Evolutionary conservation across 2,888 invertebrate genomes (phyloP).

Genomic region (Phortica magna): DNA sequence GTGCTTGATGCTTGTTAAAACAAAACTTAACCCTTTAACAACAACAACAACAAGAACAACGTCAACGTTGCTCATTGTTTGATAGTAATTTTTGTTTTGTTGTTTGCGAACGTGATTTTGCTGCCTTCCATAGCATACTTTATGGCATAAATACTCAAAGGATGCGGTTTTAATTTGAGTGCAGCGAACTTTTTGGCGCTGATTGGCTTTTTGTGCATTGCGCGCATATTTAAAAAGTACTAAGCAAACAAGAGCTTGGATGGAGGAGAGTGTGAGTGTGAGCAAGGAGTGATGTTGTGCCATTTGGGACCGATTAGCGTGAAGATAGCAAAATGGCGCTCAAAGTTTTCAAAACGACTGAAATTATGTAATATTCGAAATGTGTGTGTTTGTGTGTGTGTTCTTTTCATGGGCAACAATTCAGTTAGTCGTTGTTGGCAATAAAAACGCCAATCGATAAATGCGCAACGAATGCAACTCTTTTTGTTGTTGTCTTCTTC

Average conservation of each 20-base stretch:
- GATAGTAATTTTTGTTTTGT: slow-evolving; percentile 6
- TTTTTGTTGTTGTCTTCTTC: not conserved
- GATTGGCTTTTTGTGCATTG: slow-evolving; percentile 22
- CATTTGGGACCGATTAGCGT: slow-evolving; percentile 14
- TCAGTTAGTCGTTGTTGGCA: not conserved
- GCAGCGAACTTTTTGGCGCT: slow-evolving; percentile 7
- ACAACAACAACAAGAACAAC: not conserved
- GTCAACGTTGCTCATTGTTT: slow-evolving; percentile 1
- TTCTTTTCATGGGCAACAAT: not conserved
- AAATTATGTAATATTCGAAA: slow-evolving; percentile 45
- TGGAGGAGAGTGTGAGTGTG: no score
- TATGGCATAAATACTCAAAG: slow-evolving; percentile 24
- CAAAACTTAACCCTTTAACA: not conserved
- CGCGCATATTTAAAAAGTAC: slow-evolving; percentile 6
- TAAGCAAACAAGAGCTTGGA: not conserved
- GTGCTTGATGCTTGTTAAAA: not conserved
- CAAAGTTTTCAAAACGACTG: not conserved
- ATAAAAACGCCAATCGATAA: not conserved
- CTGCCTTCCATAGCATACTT: not conserved
- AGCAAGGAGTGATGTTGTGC: not conserved
- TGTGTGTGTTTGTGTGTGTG: not conserved
- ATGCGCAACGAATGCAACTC: slow-evolving; percentile 2
- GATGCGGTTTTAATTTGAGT: slow-evolving; percentile 23
- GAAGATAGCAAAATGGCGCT: not conserved
- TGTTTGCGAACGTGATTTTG: slow-evolving; percentile 8